phyloP scores from a whole-genome alignment of 1,140 invertebrate genomes.

The Drosophila orosa region DNA sequence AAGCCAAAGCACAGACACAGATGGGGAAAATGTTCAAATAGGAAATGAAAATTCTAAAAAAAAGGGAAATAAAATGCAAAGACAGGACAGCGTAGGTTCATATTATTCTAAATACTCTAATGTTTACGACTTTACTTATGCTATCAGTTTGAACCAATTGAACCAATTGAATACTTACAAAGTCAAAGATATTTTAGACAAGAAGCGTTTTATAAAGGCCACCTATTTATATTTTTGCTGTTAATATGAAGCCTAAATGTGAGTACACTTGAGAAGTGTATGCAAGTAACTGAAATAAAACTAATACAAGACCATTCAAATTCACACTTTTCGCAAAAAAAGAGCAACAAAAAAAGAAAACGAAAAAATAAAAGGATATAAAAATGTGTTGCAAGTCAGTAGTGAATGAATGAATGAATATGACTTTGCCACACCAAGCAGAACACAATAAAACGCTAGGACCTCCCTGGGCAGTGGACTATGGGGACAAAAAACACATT shows the following conservation, averaged over 20 bases:
- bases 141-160: neutral
- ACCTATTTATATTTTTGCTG: neutral
- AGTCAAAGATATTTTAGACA: too few species aligned
- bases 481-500: neutral
- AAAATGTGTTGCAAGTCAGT: slow-evolving; percentile 78
- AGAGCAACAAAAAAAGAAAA: slow-evolving; percentile 9
- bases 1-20: slow-evolving; percentile 62
- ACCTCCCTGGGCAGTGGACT: slow-evolving; percentile 22
- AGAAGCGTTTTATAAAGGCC: neutral
- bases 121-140: neutral
- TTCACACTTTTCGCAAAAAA: slow-evolving; percentile 68
- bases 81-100: neutral
- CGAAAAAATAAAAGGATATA: slow-evolving; percentile 52
- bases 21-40: slow-evolving; percentile 77
- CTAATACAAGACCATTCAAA: slow-evolving; percentile 38
- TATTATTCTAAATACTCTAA: slow-evolving; percentile 4
- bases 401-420: slow-evolving; percentile 77
- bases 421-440: slow-evolving; percentile 64
- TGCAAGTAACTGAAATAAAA: slow-evolving; percentile 35
- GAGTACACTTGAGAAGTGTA: slow-evolving; percentile 14
- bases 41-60: slow-evolving; percentile 70
- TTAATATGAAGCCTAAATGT: neutral
- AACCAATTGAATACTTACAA: neutral
- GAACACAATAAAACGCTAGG: slow-evolving; percentile 70
- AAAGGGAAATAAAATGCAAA: slow-evolving; percentile 20